Evolutionary conservation across 2,888 invertebrate species (phyloP).

Genomic region (Dynastes maya): DNA sequence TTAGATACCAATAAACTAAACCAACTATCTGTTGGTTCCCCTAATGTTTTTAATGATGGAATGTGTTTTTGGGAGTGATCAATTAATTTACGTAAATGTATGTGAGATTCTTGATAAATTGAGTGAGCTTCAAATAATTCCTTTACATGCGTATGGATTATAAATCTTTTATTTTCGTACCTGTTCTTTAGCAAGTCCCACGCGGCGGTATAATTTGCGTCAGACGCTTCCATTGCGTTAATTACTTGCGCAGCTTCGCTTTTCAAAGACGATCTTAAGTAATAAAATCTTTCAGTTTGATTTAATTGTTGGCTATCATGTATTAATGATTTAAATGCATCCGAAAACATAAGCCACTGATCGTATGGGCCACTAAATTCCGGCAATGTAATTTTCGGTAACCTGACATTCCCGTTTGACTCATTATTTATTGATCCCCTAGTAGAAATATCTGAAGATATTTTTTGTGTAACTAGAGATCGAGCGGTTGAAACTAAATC

Average conservation of each 20-base stretch:
- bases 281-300: slow-evolving; percentile 52
- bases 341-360: slow-evolving; percentile 48
- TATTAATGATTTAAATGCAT: slow-evolving; percentile 50
- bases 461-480: too few species aligned
- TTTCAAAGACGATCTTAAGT: slow-evolving; percentile 52
- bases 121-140: slow-evolving; percentile 51
- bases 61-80: slow-evolving; percentile 57
- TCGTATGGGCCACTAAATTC: slow-evolving; percentile 49
- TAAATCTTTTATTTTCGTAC: slow-evolving; percentile 57
- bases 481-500: too few species aligned
- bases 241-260: slow-evolving; percentile 53
- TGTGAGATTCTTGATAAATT: slow-evolving; percentile 49
- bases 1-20: slow-evolving; percentile 38
- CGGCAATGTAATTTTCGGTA: slow-evolving; percentile 49
- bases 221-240: slow-evolving; percentile 47
- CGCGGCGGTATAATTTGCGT: slow-evolving; percentile 47
- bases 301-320: slow-evolving; percentile 38
- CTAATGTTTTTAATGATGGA: slow-evolving; percentile 55
- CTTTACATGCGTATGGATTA: slow-evolving; percentile 56
- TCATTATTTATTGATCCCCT: too few species aligned
- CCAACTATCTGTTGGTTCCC: slow-evolving; percentile 56
- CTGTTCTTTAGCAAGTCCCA: slow-evolving; percentile 52
- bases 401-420: slow-evolving; percentile 12
- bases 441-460: too few species aligned
- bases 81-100: slow-evolving; percentile 53